A percentile compares a stretch with the other conserved stretches of the same genome.
Conservation (phyloP, 2,797 vertebrate genomes). For the Danio choprae region DNA sequence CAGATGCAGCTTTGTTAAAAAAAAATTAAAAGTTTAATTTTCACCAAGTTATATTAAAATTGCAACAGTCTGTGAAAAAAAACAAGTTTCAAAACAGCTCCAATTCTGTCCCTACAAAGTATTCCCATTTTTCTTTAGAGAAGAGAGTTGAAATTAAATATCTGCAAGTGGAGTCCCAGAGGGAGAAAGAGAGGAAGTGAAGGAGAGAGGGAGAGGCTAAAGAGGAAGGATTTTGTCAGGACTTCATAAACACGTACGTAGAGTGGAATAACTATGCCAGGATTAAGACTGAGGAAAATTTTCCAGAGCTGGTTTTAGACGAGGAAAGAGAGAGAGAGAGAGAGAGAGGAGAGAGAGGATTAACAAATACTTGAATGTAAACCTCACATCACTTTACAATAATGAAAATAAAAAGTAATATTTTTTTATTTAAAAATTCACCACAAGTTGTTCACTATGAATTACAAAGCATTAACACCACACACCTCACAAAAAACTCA, state of each 20-base stretch:
- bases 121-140: conserved; percentile 65
- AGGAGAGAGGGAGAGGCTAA: conserved; percentile 59
- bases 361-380: too few relatives aligned
- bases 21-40: too few relatives aligned
- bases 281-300: conserved; percentile 69
- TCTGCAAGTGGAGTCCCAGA: conserved; percentile 70
- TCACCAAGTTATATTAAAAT: too few relatives aligned
- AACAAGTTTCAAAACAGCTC: conserved; percentile 36
- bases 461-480: too few relatives aligned
- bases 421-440: too few relatives aligned
- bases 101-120: conserved; percentile 42
- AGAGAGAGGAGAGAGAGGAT: too few relatives aligned
- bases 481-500: too few relatives aligned
- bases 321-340: conserved; percentile 70
- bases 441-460: too few relatives aligned
- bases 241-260: conserved; percentile 78
- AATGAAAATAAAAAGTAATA: too few relatives aligned
- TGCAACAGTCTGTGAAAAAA: neutral
- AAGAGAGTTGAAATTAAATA: conserved; percentile 78
- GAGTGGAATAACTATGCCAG: conserved; percentile 70
- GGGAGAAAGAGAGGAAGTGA: conserved; percentile 63
- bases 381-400: too few relatives aligned
- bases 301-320: conserved; percentile 71
- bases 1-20: too few relatives aligned
- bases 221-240: conserved; percentile 79